Percentiles rank a stretch among this genome's conserved stretches.
Evolutionary conservation across 1,140 invertebrate genomes (phyloP).

Genomic region (Maniola jurtina): DNA sequence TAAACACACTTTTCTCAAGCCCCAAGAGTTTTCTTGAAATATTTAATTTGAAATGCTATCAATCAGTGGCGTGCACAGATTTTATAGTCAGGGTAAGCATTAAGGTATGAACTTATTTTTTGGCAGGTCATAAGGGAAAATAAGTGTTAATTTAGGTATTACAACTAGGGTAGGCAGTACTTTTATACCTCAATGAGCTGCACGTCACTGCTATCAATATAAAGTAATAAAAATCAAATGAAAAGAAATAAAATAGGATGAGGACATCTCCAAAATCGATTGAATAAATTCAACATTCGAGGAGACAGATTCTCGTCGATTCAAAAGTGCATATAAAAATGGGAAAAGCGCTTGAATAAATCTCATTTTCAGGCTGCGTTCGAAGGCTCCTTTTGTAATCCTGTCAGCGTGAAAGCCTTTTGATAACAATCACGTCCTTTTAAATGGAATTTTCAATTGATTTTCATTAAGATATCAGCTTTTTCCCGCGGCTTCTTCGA

Average conservation of each 20-base stretch:
- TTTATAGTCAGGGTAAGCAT: too few species aligned
- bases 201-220: too few species aligned
- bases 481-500: too few species aligned
- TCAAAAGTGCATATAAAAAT: conserved; percentile 15
- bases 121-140: too few species aligned
- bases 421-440: neutral
- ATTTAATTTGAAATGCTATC: too few species aligned
- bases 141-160: too few species aligned
- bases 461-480: neutral
- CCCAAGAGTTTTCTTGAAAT: too few species aligned
- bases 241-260: neutral
- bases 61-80: too few species aligned
- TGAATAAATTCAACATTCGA: conserved; percentile 17
- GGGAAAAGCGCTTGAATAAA: conserved; percentile 17
- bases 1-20: too few species aligned
- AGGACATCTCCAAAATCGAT: neutral
- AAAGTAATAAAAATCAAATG: neutral
- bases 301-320: conserved; percentile 7
- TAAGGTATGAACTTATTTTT: too few species aligned
- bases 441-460: neutral
- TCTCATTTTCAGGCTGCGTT: conserved; percentile 24
- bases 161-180: too few species aligned
- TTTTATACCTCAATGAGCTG: too few species aligned
- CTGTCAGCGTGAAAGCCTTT: conserved; percentile 16
- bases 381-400: conserved; percentile 16